Percentiles rank a stretch among this genome's conserved stretches.
These are phyloP conservation scores for Pluvialis apricaria DNA, from an alignment of 2,113 vertebrate species.

Conservation along the genomic window DNA sequence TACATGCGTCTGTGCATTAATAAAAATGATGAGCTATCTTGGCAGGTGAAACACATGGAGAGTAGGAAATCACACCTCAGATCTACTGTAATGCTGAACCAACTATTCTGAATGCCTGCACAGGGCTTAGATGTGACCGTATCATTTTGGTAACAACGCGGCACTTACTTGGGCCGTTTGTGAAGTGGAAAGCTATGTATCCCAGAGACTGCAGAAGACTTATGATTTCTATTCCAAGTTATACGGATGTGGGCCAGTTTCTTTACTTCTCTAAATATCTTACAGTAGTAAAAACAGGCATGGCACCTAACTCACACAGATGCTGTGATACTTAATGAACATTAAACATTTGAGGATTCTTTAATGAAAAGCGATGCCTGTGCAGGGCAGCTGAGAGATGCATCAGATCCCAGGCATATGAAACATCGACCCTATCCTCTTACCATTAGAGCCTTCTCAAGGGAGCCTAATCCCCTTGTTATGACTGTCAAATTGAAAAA, in stretches of 20 bases:
- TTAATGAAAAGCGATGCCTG: neutral
- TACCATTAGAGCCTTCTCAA: neutral
- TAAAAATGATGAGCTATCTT: neutral
- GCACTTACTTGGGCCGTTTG: neutral
- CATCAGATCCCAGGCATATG: neutral
- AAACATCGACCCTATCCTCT: neutral
- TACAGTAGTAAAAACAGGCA: neutral
- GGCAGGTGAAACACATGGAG: neutral
- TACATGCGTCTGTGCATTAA: neutral
- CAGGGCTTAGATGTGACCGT: neutral
- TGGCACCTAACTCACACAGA: neutral
- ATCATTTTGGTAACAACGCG: neutral
- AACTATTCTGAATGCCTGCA: neutral
- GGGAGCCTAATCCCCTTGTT: neutral
- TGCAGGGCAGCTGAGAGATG: neutral
- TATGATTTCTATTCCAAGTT: neutral
- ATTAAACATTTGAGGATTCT: neutral
- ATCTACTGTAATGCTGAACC: neutral
- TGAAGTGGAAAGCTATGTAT: neutral
- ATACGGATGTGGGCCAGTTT: neutral
- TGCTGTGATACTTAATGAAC: neutral
- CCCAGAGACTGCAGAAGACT: neutral
- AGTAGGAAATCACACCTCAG: neutral
- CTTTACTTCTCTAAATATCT: neutral
- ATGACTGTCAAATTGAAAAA: neutral